These are phyloP conservation scores for Scomber colias DNA, from an alignment of 2,113 vertebrate species.

Conservation along the genomic window DNA sequence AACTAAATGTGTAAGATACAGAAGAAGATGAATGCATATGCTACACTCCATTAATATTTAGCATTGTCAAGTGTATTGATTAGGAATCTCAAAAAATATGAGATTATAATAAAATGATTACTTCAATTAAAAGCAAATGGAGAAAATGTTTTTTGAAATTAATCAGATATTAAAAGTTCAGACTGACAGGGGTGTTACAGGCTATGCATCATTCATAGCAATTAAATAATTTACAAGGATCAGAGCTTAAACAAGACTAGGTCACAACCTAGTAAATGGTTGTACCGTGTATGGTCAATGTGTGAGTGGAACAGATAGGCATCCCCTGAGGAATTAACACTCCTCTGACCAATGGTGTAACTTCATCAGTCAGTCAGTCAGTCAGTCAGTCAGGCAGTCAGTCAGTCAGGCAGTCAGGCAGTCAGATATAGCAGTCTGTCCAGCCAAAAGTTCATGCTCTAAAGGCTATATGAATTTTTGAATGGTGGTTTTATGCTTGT, in stretches of 20 bases:
- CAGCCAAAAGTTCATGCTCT: neutral
- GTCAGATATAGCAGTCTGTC: too few relatives aligned
- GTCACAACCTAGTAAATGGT: too few relatives aligned
- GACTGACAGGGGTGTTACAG: neutral
- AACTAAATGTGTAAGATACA: neutral
- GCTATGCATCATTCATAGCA: constrained; percentile 6
- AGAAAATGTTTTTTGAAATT: neutral
- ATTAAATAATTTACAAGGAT: constrained; percentile 19
- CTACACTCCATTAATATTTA: neutral
- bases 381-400: too few relatives aligned
- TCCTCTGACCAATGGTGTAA: too few relatives aligned
- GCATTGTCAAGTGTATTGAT: neutral
- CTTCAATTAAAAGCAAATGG: neutral
- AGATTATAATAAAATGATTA: neutral
- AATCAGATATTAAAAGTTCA: neutral
- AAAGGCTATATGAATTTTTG: constrained; percentile 26
- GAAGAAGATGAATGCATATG: too few relatives aligned
- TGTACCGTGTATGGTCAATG: too few relatives aligned
- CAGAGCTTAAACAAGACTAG: neutral
- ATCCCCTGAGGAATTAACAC: too few relatives aligned
- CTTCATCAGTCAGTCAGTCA: too few relatives aligned
- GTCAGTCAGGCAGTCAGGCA: too few relatives aligned
- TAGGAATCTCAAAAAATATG: neutral
- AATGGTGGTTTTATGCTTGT: constrained; percentile 41
- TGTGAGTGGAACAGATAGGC: too few relatives aligned